These are phyloP conservation scores for Spinus pinus DNA, from an alignment of 2,797 vertebrate genomes.

Conservation along the genomic window DNA sequence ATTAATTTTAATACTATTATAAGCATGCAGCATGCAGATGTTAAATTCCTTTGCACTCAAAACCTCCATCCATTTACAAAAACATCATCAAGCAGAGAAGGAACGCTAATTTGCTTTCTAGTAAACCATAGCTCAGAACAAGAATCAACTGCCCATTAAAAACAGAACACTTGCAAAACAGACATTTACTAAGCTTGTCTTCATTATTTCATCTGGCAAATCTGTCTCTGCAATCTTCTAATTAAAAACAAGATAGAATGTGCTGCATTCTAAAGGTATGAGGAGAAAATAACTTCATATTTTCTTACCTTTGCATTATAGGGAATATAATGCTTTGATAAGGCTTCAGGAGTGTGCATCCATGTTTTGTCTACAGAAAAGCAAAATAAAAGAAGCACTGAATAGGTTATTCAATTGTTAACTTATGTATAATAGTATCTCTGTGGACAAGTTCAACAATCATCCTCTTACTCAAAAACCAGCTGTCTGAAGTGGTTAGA, in stretches of 20 bases:
- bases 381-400: constrained; percentile 50
- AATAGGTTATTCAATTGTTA: not conserved
- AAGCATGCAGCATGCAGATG: not conserved
- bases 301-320: constrained; percentile 95
- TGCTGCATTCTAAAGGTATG: not conserved
- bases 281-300: not conserved
- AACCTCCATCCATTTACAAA: not conserved
- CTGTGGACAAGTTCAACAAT: not conserved
- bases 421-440: not conserved
- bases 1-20: not conserved
- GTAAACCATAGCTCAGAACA: not conserved
- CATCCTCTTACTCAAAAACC: not conserved
- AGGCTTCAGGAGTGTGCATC: constrained; percentile 97
- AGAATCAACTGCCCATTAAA: not conserved
- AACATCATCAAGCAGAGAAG: not conserved
- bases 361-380: constrained; percentile 94
- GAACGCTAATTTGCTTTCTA: not conserved
- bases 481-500: not conserved
- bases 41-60: not conserved
- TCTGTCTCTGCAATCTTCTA: not conserved
- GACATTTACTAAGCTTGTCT: not conserved
- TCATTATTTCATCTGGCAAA: not conserved
- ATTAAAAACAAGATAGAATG: not conserved
- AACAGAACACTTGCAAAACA: not conserved
- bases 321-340: constrained; percentile 96